Percentiles rank a stretch among this genome's conserved stretches.
phyloP scores from a whole-genome alignment of 2,113 vertebrate species.

The Tiliqua scincoides region DNA sequence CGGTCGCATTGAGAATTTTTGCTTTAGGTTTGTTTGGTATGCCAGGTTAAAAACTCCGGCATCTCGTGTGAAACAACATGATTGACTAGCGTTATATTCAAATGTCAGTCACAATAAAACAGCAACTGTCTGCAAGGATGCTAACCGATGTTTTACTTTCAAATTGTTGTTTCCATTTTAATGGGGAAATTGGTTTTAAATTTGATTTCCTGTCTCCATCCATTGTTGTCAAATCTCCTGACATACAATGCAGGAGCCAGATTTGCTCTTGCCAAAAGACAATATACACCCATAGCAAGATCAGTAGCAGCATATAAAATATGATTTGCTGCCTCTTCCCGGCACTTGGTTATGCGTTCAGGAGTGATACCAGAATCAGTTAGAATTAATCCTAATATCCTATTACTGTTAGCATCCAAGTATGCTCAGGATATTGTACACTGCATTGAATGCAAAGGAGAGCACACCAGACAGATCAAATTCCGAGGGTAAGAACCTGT shows the following conservation, averaged over 20 bases:
- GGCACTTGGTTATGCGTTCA: conserved; percentile 10
- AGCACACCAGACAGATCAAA: conserved; percentile 4
- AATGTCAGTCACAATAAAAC: conserved; percentile 32
- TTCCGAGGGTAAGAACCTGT: neutral
- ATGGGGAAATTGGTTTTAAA: conserved; percentile 39
- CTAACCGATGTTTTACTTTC: conserved; percentile 31
- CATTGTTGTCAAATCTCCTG: conserved; percentile 23
- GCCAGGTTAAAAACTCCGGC: neutral
- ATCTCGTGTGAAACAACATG: neutral
- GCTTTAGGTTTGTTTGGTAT: neutral
- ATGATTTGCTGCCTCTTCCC: neutral
- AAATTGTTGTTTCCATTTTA: conserved; percentile 35
- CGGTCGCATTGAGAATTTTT: neutral
- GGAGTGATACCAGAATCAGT: conserved; percentile 11
- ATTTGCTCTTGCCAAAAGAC: conserved; percentile 10
- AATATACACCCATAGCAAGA: neutral
- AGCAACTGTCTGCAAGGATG: conserved; percentile 6
- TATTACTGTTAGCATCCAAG: conserved; percentile 23
- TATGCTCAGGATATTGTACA: conserved; percentile 23
- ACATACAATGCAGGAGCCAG: conserved; percentile 10
- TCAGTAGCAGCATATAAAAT: conserved; percentile 7
- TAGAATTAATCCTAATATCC: conserved; percentile 33
- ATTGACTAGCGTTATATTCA: conserved; percentile 28
- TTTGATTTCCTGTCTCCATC: conserved; percentile 32
- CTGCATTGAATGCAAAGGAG: conserved; percentile 21